A percentile compares a stretch with the other conserved stretches of the same genome.
phyloP scores from a whole-genome alignment of 2,113 vertebrate genomes.

The Heterotilapia buettikoferi region DNA sequence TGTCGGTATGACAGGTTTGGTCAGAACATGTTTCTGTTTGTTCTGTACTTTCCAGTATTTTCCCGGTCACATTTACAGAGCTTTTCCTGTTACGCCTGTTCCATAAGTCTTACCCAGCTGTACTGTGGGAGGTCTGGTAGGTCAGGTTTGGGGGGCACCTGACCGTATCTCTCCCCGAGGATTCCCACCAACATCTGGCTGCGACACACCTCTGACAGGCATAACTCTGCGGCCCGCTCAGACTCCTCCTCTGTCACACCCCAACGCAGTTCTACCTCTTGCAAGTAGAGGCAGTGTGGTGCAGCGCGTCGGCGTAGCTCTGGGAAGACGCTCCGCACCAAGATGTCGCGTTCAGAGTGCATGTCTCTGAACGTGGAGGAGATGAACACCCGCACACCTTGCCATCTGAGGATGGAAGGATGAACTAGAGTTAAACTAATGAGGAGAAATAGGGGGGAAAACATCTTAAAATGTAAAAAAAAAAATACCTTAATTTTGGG shows the following conservation, averaged over 20 bases:
- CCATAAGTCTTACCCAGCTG: constrained; percentile 76
- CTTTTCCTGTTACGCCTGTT: not conserved
- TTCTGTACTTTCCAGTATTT: not conserved
- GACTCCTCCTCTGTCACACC: constrained; percentile 84
- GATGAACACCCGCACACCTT: constrained; percentile 78
- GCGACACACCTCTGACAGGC: constrained; percentile 81
- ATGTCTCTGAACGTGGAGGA: constrained; percentile 91
- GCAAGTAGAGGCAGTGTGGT: constrained; percentile 69
- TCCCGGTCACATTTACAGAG: not conserved
- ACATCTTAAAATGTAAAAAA: not conserved
- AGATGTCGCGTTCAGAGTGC: constrained; percentile 81
- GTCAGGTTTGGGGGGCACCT: constrained; percentile 63
- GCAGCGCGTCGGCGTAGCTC: constrained; percentile 77
- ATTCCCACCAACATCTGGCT: constrained; percentile 82
- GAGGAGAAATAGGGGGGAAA: not conserved
- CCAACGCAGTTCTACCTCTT: constrained; percentile 87
- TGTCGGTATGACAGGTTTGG: not conserved
- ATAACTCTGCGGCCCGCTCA: constrained; percentile 74
- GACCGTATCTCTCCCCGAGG: constrained; percentile 83
- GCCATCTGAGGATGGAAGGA: constrained; percentile 70
- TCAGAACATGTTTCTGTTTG: not conserved
- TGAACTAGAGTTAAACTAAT: not conserved
- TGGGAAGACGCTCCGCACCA: constrained; percentile 78
- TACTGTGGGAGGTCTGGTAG: constrained; percentile 80
- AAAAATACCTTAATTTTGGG: constrained; percentile 49